Evolutionary conservation across 2,113 vertebrate species (phyloP), one percentile per base, ranked within the genome.

Genomic region (Periophthalmus modestus): DNA sequence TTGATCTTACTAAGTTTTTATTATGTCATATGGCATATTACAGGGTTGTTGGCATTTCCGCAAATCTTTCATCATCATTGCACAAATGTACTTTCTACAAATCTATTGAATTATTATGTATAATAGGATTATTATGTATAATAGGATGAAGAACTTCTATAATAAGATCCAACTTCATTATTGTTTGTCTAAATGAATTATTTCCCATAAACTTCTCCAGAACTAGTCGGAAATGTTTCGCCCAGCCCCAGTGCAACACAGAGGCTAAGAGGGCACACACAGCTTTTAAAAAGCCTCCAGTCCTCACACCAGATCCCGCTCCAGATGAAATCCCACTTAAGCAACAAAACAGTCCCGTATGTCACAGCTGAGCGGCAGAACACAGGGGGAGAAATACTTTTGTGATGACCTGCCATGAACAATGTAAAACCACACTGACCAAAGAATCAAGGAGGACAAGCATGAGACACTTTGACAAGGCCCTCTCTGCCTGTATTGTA

Each of bases 301-400:
- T 67, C 68, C 72, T 84, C 55, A 74, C 79, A 79, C 65, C 68
- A 77, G 72, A 83, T 68, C 80, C 70, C 65, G 77, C 76, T 82
- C 85, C 78, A 80, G 79, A 89, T 65, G 69, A 76, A 82, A 73
- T 87, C 79, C 82, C 82, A 24, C n/a, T 73, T 74, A 57, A 16
- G 69, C 78, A 77, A 71, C 68, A 82, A 83, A 78, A 82, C 85
- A 78, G 74, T 87, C 81, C 81, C 58, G 50, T 70, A 71, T 82
- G 75, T 69, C 77, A 80, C 79, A 65, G 79, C 74, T 81, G 82
- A 84, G 76, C 70, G 72, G 74, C 76, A 72, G 69, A 80, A 80
- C 77, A 46, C 69, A 59, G 62, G 24, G 71, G 69, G 74, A 81
- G 52, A 85, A 80, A 81, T 72, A 73, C 33, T 65, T 73, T 74